Percentiles rank a stretch among this genome's conserved stretches.
phyloP scores from a whole-genome alignment of 2,113 vertebrate genomes.

The Equus przewalskii region DNA sequence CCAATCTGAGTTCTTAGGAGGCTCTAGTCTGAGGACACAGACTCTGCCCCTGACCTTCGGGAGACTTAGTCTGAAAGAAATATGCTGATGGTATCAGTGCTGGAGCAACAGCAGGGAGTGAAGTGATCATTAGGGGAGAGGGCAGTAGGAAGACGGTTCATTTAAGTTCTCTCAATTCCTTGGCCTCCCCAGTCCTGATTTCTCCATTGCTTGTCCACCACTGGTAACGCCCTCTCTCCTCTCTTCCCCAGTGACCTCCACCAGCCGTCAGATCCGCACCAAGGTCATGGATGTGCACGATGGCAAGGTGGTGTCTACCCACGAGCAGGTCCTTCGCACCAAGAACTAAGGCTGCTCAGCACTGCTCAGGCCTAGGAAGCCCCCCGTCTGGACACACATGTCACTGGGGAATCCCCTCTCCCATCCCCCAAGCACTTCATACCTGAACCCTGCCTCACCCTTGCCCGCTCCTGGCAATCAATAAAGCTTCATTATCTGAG shows the following conservation, averaged over 20 bases:
- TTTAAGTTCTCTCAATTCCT: not conserved
- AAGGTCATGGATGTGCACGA: conserved; percentile 90
- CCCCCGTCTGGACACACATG: not conserved
- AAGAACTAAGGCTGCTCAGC: conserved; percentile 41
- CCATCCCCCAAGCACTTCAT: rapidly evolving
- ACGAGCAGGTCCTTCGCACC: conserved; percentile 87
- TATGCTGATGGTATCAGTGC: not conserved
- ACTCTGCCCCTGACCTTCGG: not conserved
- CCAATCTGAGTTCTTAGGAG: not conserved
- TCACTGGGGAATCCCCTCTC: not conserved
- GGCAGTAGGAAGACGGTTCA: not conserved
- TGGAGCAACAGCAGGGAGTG: not conserved
- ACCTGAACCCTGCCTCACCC: not conserved
- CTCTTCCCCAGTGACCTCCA: conserved; percentile 79
- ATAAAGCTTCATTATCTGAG: conserved; percentile 85
- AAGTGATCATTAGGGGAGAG: not conserved
- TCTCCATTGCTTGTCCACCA: not conserved
- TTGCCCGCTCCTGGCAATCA: conserved; percentile 69
- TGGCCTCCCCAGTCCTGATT: not conserved
- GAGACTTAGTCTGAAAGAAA: not conserved
- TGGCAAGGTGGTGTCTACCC: conserved; percentile 89
- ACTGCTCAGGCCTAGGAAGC: not conserved
- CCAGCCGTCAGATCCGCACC: conserved; percentile 88
- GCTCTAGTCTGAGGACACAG: not conserved
- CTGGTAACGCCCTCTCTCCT: not conserved